phyloP scores from a whole-genome alignment of 2,113 vertebrate species.

The Microcebus murinus region DNA sequence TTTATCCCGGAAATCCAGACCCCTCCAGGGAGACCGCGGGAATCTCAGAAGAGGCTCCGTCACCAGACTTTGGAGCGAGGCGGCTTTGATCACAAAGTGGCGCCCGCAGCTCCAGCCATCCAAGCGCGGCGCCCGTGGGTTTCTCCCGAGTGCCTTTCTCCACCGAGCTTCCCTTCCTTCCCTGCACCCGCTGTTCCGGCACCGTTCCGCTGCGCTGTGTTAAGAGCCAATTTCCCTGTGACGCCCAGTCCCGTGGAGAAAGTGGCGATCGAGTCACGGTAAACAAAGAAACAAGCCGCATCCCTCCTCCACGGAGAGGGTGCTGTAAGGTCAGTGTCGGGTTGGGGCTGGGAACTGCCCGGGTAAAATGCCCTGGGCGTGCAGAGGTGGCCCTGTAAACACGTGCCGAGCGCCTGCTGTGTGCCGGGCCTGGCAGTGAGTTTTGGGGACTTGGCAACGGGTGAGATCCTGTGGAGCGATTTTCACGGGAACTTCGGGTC shows the following conservation, averaged over 20 bases:
- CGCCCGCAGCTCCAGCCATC: background rate
- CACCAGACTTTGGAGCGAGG: background rate
- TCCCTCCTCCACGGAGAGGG: no score
- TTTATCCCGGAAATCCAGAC: slow-evolving; percentile 45
- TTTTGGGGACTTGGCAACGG: background rate
- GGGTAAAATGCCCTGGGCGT: background rate
- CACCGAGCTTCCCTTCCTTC: background rate
- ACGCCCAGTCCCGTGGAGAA: no score
- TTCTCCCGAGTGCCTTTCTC: background rate
- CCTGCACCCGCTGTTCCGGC: no score
- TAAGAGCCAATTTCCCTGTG: no score
- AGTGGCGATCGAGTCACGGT: no score
- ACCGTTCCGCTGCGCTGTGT: no score
- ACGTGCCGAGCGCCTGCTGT: rapidly evolving
- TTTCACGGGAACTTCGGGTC: background rate
- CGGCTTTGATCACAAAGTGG: background rate
- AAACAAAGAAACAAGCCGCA: no score
- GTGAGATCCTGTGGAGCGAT: background rate
- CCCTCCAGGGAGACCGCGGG: background rate
- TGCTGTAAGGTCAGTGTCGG: background rate
- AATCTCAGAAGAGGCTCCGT: background rate
- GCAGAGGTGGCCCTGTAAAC: background rate
- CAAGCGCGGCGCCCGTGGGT: background rate
- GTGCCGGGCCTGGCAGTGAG: background rate
- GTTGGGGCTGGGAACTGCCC: background rate